phyloP scores from a whole-genome alignment of 2,888 invertebrate genomes.

The Nomada ruficornis region DNA sequence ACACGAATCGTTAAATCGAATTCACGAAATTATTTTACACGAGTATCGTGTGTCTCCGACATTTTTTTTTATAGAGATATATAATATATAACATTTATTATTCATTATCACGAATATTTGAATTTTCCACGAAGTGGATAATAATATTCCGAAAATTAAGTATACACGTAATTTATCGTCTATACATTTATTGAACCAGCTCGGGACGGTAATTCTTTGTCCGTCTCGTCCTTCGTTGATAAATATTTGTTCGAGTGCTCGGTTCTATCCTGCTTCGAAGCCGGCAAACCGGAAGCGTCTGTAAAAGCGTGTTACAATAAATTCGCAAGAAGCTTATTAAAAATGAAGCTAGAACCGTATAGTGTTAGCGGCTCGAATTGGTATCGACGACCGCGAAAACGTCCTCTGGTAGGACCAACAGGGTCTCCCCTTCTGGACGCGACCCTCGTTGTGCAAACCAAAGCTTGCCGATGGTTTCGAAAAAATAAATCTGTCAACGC shows the following conservation, averaged over 20 bases:
- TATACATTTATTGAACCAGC: constrained; percentile 9
- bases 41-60: neutral
- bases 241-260: constrained; percentile 60
- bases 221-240: constrained; percentile 59
- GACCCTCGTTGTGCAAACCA: constrained; percentile 76
- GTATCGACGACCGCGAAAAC: constrained; percentile 76
- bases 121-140: neutral
- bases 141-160: neutral
- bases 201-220: constrained; percentile 31
- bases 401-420: constrained; percentile 80
- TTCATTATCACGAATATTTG: neutral
- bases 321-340: constrained; percentile 14
- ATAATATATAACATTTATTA: neutral
- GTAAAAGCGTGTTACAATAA: constrained; percentile 5
- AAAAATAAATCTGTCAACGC: constrained; percentile 70
- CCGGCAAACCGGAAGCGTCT: neutral
- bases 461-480: constrained; percentile 77
- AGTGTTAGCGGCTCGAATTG: constrained; percentile 70
- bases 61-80: neutral
- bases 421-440: constrained; percentile 80
- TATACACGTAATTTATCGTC: too few species aligned
- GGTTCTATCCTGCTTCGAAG: constrained; percentile 11
- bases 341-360: constrained; percentile 72
- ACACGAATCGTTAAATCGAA: neutral
- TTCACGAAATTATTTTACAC: neutral